Conservation (phyloP, 2,113 vertebrate species). For the Aplodontia rufa region DNA sequence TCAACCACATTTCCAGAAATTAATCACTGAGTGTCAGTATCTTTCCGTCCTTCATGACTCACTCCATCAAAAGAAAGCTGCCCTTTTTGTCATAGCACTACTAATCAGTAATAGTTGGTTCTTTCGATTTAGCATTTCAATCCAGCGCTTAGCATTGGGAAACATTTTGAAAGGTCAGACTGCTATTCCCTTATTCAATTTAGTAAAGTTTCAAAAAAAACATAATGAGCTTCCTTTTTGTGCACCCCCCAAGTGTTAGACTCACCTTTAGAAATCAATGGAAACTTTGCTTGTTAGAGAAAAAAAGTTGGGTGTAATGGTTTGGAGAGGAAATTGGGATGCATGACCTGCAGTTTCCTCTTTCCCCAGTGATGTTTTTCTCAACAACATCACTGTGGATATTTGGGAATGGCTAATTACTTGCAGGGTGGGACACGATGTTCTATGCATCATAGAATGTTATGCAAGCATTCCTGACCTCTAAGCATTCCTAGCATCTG, state of each 20-base stretch:
- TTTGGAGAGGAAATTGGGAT: background rate
- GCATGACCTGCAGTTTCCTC: background rate
- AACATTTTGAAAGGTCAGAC: slow-evolving; percentile 72
- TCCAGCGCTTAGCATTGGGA: slow-evolving; percentile 55
- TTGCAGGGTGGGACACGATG: background rate
- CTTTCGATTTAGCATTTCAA: slow-evolving; percentile 66
- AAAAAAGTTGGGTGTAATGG: background rate
- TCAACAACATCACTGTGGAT: background rate
- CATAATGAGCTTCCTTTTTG: slow-evolving; percentile 32
- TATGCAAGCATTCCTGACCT: background rate
- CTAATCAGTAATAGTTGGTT: slow-evolving; percentile 56
- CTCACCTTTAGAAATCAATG: slow-evolving; percentile 61
- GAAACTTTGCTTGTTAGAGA: slow-evolving; percentile 48
- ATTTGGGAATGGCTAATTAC: background rate
- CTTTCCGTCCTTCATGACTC: slow-evolving; percentile 51
- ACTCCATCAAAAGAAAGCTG: slow-evolving; percentile 63
- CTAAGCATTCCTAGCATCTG: background rate
- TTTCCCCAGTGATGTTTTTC: background rate
- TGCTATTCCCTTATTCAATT: slow-evolving; percentile 45
- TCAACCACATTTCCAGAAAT: slow-evolving; percentile 74
- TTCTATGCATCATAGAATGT: background rate
- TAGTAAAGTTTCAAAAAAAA: slow-evolving; percentile 59
- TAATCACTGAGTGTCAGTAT: slow-evolving; percentile 73
- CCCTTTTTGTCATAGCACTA: slow-evolving; percentile 19
- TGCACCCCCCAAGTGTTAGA: slow-evolving; percentile 31